Evolutionary conservation across 2,113 vertebrate genomes (phyloP).

Genomic region (Vulpes ferrilata): DNA sequence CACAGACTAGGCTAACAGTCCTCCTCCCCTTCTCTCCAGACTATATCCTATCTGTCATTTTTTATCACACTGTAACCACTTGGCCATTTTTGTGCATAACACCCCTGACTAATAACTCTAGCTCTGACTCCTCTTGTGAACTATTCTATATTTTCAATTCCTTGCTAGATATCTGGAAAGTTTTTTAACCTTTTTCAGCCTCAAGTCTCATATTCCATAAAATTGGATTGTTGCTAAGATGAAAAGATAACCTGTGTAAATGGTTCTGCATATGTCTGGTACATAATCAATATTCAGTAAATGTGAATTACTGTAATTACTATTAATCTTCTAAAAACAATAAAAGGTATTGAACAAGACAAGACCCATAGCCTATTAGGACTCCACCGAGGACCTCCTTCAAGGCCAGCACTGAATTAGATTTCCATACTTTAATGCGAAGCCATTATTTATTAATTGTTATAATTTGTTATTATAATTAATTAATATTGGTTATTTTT

Average conservation of each 20-base stretch:
- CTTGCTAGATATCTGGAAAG: background rate
- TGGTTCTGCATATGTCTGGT: background rate
- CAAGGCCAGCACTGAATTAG: background rate
- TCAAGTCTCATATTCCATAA: background rate
- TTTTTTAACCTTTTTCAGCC: background rate
- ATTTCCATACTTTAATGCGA: background rate
- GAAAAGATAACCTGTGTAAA: background rate
- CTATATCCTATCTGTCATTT: background rate
- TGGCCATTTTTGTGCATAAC: background rate
- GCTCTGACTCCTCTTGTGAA: background rate
- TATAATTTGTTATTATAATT: background rate
- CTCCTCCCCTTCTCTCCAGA: background rate
- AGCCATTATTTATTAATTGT: background rate
- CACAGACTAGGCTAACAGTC: background rate
- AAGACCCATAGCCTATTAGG: background rate
- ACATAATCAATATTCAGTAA: background rate
- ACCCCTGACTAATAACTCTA: background rate
- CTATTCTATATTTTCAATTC: background rate
- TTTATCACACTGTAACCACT: background rate
- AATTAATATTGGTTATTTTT: background rate
- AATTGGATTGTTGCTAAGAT: background rate
- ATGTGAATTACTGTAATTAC: background rate
- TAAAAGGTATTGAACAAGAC: background rate
- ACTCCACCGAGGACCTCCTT: background rate
- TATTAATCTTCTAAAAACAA: background rate